Evolutionary conservation across 2,113 vertebrate genomes (phyloP).

Genomic region (Amphiprion ocellaris): DNA sequence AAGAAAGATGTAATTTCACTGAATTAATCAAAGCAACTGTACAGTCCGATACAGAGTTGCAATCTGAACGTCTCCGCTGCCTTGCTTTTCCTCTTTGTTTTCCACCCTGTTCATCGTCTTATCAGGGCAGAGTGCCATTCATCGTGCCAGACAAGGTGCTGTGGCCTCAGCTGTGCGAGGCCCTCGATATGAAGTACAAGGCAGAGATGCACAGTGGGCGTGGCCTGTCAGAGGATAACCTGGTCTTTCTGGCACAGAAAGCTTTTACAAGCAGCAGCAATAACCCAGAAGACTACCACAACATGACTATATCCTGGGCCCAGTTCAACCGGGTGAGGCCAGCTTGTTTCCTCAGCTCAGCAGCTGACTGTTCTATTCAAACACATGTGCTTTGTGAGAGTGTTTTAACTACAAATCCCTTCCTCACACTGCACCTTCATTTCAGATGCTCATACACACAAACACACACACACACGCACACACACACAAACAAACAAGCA

Average conservation of each 20-base stretch:
- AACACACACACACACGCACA: too few species aligned
- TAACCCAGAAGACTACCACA: slow-evolving; percentile 90
- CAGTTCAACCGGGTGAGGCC: slow-evolving; percentile 91
- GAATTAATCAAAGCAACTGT: too few species aligned
- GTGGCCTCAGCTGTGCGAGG: slow-evolving; percentile 92
- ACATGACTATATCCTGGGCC: slow-evolving; percentile 95
- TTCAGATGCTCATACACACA: too few species aligned
- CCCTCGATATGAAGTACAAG: slow-evolving; percentile 95
- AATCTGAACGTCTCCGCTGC: too few species aligned
- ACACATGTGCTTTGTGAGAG: too few species aligned
- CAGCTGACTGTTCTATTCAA: too few species aligned
- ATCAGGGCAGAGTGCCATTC: slow-evolving; percentile 93
- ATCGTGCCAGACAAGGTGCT: slow-evolving; percentile 93
- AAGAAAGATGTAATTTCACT: too few species aligned
- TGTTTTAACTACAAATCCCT: too few species aligned
- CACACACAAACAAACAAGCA: too few species aligned
- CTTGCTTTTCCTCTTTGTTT: neutral
- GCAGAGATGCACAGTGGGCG: slow-evolving; percentile 93
- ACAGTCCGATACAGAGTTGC: too few species aligned
- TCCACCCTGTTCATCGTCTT: neutral
- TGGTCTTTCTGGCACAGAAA: slow-evolving; percentile 94
- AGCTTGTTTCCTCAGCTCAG: neutral
- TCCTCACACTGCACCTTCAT: too few species aligned
- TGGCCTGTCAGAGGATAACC: slow-evolving; percentile 92
- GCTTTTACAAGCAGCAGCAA: slow-evolving; percentile 90